These are phyloP conservation scores for Eurystomus glaucurus DNA, from an alignment of 2,797 vertebrate species.

Conservation along the genomic window DNA sequence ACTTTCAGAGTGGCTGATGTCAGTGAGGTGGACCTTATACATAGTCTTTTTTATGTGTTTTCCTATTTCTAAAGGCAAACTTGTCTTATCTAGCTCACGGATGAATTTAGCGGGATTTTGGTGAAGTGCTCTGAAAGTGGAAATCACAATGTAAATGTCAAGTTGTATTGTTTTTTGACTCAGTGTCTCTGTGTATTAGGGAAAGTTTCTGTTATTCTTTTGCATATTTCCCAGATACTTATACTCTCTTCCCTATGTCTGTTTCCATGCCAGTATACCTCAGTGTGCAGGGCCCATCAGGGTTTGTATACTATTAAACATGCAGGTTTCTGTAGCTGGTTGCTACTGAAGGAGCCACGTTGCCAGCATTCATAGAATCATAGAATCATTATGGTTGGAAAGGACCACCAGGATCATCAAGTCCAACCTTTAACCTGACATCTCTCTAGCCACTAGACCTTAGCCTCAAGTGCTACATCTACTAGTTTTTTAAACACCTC, in stretches of 20 bases:
- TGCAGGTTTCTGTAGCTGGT: background rate
- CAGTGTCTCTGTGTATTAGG: background rate
- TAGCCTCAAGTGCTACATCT: no score
- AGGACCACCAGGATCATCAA: no score
- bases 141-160: conserved; percentile 5
- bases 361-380: background rate
- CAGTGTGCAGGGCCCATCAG: background rate
- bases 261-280: background rate
- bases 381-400: no score
- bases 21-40: background rate
- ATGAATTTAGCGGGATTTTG: background rate
- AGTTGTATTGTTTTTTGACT: background rate
- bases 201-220: background rate
- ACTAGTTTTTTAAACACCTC: no score
- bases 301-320: background rate
- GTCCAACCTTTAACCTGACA: no score
- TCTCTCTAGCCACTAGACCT: no score
- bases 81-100: background rate
- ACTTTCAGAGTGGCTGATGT: background rate
- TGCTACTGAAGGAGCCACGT: background rate
- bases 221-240: background rate
- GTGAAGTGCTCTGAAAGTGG: background rate
- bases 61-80: background rate
- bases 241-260: background rate
- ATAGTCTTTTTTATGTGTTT: background rate